Percentiles rank a stretch among this genome's conserved stretches.
Conservation (phyloP, 2,888 invertebrate species). For the Chalcosyrphus nemorum region DNA sequence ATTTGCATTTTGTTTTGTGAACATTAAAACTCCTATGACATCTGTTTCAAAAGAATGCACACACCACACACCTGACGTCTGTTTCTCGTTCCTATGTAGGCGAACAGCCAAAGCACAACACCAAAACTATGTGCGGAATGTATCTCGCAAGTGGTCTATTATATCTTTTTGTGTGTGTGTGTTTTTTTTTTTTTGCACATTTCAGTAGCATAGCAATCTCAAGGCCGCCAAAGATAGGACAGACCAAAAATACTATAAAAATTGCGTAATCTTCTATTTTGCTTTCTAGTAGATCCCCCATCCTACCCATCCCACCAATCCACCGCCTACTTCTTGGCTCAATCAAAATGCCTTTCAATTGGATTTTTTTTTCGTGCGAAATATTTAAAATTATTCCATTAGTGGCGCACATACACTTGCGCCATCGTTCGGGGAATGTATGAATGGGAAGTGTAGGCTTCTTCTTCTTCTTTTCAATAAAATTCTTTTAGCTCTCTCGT, state of each 20-base stretch:
- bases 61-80: conserved; percentile 27
- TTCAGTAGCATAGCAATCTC: neutral
- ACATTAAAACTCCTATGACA: conserved; percentile 23
- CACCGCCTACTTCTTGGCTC: too few relatives aligned
- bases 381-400: conserved; percentile 14
- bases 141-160: neutral
- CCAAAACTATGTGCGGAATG: neutral
- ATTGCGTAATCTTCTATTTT: conserved; percentile 18
- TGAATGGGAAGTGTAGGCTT: conserved; percentile 19
- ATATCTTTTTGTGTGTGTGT: conserved; percentile 5
- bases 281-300: too few relatives aligned
- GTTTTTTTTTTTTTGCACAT: neutral
- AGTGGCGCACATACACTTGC: conserved; percentile 1
- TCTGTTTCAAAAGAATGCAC: conserved; percentile 23
- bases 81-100: neutral
- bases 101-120: too few relatives aligned
- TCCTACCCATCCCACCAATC: too few relatives aligned
- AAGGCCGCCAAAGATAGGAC: neutral
- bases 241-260: neutral
- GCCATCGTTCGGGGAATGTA: neutral
- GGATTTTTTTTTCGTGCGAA: neutral
- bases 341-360: neutral
- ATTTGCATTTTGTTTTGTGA: neutral
- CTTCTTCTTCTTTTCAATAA: neutral
- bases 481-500: neutral